These are phyloP conservation scores for Drosophila sproati DNA, from an alignment of 1,140 invertebrate genomes.

Conservation along the genomic window DNA sequence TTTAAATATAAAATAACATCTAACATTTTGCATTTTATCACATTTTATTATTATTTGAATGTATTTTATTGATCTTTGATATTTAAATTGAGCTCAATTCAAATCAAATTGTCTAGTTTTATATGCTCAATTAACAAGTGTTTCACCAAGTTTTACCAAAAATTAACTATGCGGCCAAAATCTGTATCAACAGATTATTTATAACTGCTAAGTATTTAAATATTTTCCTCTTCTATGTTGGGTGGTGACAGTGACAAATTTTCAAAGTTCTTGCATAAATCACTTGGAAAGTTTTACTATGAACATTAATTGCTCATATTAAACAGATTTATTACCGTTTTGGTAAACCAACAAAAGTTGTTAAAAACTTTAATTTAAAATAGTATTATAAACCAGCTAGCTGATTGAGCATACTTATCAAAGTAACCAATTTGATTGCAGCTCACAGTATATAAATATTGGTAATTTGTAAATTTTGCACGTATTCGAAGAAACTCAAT, in stretches of 20 bases:
- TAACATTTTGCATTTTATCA: background rate
- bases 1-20: background rate
- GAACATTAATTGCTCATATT: constrained; percentile 36
- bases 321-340: constrained; percentile 34
- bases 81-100: no score
- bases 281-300: constrained; percentile 25
- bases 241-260: constrained; percentile 18
- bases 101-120: no score
- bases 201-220: background rate
- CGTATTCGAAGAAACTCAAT: constrained; percentile 41
- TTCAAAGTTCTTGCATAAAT: constrained; percentile 23
- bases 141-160: background rate
- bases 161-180: background rate
- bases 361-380: constrained; percentile 15
- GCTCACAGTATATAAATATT: constrained; percentile 6
- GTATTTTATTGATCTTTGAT: no score
- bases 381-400: background rate
- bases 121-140: no score
- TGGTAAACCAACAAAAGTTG: background rate
- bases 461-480: constrained; percentile 39
- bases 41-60: no score
- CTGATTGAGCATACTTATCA: background rate
- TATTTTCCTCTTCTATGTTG: constrained; percentile 27
- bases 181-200: constrained; percentile 2
- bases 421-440: constrained; percentile 19